Evolutionary conservation across 2,797 vertebrate species (phyloP), one percentile per base, ranked within the genome.

Genomic region (Hapalemur alaotrensis): DNA sequence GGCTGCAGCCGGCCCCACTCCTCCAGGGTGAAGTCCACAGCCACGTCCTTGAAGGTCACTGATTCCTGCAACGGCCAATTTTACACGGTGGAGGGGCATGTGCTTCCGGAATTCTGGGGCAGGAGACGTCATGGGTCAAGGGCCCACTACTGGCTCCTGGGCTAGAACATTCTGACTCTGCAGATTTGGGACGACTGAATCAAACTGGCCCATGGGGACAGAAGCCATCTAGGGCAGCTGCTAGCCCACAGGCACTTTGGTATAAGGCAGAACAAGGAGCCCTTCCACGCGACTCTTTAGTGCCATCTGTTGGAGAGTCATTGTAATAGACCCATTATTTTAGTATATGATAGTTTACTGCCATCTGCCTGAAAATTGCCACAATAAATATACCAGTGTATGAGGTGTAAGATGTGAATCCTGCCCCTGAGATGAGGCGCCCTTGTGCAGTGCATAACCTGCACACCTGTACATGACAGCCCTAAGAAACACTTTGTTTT

Each of bases 11-110:
- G 5, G 72, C 88, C 89, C 96, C 94, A 88, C 72, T 95, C 93
- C 75, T 96, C 91, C 84, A 79, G 41, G 13, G 83, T 95, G 81
- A 95, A 93, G 67, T 91, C 86, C 87, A 96, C 52, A 0, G 69
- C 73, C 69, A 93, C 81, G 0, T 95, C 95, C 57, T 72, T 88
- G 57, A 91, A 95, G 50, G 93, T 86, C 93, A 93, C 59, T 32
- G 86, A 87, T 61, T 63, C 89, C 94, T 89, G 43, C 32, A 35
- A 81, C 38, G 59, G 67, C 28, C 59, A 48, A 2, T 52, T 50
- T 50, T 35, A 83, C 65, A 80, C 2, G 23, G 32, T 11, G 25
- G 70, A 73, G 10, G 38, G 61, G 35, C 48, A 23, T 1, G 0
- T 65, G 35, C 9, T 79, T 70, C 48, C 9, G 30, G 25, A 83